Evolutionary conservation across 1,140 invertebrate genomes (phyloP).

Genomic region (Drosophila mojavensis): DNA sequence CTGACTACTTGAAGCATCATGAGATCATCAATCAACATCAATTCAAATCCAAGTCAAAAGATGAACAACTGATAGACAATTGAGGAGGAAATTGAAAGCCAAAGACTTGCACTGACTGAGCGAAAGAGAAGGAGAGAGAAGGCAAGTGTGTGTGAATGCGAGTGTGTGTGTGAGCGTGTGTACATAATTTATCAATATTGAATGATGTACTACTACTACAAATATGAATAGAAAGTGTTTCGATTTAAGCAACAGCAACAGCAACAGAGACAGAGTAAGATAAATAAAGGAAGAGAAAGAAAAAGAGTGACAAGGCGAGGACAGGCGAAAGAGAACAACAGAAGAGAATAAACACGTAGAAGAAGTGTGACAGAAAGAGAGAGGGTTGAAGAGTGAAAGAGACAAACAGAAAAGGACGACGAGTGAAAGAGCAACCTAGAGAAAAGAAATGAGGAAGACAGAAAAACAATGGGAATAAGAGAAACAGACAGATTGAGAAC

Average conservation of each 20-base stretch:
- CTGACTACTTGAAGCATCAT: background rate
- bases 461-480: no score
- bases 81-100: conserved; percentile 43
- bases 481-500: no score
- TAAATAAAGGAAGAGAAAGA: background rate
- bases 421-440: no score
- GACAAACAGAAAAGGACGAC: no score
- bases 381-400: no score
- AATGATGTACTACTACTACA: conserved; percentile 10
- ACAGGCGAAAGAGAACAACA: no score
- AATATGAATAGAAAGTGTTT: conserved; percentile 2
- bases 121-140: background rate
- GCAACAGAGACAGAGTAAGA: background rate
- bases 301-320: no score
- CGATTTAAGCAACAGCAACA: background rate
- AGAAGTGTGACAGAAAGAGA: no score
- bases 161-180: background rate
- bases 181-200: conserved; percentile 43
- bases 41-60: conserved; percentile 50
- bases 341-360: no score
- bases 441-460: no score
- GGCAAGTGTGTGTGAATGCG: background rate
- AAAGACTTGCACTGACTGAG: background rate
- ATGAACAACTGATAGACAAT: conserved; percentile 49
- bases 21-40: conserved; percentile 58